Evolutionary conservation across 2,888 invertebrate species (phyloP).

Genomic region (Aporophyla nigra): DNA sequence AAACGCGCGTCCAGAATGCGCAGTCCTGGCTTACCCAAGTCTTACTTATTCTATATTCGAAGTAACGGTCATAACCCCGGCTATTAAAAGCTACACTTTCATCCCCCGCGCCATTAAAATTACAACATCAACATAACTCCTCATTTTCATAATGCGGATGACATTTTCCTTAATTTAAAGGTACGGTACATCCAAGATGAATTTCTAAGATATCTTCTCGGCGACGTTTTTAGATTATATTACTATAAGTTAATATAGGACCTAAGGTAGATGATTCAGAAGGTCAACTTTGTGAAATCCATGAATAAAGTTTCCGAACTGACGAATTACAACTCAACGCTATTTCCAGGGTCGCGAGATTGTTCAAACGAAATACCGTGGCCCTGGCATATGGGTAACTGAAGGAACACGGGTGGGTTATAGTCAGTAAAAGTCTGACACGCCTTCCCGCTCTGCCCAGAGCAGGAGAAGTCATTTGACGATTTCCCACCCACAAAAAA

Average conservation of each 20-base stretch:
- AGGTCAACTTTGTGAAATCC: neutral
- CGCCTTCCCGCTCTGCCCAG: too few relatives aligned
- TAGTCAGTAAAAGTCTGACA: too few relatives aligned
- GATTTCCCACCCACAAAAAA: too few relatives aligned
- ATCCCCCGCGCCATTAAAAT: conserved; percentile 18
- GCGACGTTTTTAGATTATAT: conserved; percentile 7
- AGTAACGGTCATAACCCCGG: neutral
- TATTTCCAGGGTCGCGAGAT: too few relatives aligned
- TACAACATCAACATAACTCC: conserved; percentile 14
- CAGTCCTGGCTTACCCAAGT: too few relatives aligned
- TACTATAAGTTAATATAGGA: neutral
- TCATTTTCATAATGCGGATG: conserved; percentile 10
- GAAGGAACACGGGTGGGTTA: too few relatives aligned
- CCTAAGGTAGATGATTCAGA: neutral
- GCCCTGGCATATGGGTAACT: too few relatives aligned
- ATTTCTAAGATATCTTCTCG: conserved; percentile 29
- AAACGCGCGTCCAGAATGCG: too few relatives aligned
- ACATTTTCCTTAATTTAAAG: conserved; percentile 33
- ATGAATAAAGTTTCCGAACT: neutral
- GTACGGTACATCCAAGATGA: conserved; percentile 7
- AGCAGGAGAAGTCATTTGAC: too few relatives aligned
- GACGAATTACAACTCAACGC: too few relatives aligned
- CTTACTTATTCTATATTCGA: neutral
- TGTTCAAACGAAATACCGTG: too few relatives aligned
- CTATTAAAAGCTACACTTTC: neutral